Evolutionary conservation across 2,797 vertebrate genomes (phyloP).

Genomic region (Helicolenus hilgendorfi): DNA sequence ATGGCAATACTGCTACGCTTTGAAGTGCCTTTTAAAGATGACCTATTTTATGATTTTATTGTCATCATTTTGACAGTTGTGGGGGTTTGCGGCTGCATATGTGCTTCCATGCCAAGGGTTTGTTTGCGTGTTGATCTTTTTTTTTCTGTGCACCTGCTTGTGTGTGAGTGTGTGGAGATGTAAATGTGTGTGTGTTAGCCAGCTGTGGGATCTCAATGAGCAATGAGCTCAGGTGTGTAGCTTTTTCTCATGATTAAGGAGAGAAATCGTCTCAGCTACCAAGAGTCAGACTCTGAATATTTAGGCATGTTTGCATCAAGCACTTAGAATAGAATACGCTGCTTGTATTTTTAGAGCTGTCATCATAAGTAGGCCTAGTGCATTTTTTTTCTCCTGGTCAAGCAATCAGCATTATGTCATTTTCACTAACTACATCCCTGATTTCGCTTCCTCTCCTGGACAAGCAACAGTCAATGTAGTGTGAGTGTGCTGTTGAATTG

Average conservation of each 20-base stretch:
- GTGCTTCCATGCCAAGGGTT: slow-evolving; percentile 37
- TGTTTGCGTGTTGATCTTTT: slow-evolving; percentile 36
- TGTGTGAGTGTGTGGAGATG: slow-evolving; percentile 6
- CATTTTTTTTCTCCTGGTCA: slow-evolving; percentile 56
- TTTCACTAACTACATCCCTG: slow-evolving; percentile 4
- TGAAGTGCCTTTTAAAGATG: slow-evolving; percentile 68
- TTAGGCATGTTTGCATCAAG: slow-evolving; percentile 60
- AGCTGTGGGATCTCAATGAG: slow-evolving; percentile 52
- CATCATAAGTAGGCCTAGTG: slow-evolving; percentile 63
- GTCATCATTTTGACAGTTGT: slow-evolving; percentile 64
- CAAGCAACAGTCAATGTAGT: background rate
- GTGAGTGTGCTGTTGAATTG: background rate
- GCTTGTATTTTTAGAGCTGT: slow-evolving; percentile 78
- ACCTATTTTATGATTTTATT: slow-evolving; percentile 75
- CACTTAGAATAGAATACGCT: slow-evolving; percentile 70
- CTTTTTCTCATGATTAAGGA: slow-evolving; percentile 48
- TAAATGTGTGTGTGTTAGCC: slow-evolving; percentile 10
- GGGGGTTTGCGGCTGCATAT: slow-evolving; percentile 45
- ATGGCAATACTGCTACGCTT: slow-evolving; percentile 54
- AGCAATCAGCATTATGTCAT: slow-evolving; percentile 53
- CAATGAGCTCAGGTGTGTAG: slow-evolving; percentile 71
- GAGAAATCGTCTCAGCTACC: slow-evolving; percentile 42
- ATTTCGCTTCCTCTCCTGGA: background rate
- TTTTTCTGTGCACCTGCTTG: slow-evolving; percentile 50
- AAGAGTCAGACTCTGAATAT: slow-evolving; percentile 55